Evolutionary conservation across 2,797 vertebrate genomes (phyloP), one percentile per base, ranked within the genome.

Genomic region (Sciurus vulgaris): DNA sequence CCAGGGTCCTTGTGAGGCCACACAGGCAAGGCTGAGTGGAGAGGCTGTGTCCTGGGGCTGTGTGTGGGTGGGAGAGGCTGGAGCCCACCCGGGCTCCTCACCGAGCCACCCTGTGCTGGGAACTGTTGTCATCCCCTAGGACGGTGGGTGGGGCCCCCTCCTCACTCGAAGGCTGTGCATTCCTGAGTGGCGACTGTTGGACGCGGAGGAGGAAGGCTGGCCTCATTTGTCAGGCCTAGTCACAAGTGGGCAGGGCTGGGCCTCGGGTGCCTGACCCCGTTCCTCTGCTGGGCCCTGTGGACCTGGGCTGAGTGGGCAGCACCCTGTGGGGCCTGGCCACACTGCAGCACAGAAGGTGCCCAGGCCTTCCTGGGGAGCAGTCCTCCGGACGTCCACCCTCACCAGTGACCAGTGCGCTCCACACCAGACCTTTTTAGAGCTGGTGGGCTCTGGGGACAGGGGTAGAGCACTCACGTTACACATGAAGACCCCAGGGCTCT

Each of bases 161-260:
- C 26, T 73, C 65, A 41, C 84, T 4, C 1, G 22, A n/a, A 89
- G 87, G 38, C 85, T 22, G 17, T 0, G 0, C 65, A 41, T 95
- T 98, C 93, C 95, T 97, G 51, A 49, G 63, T 28, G 83, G 63
- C 96, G 97, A 96, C 49, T 82, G 17, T 10, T 1, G 44, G 9
- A 69, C 11, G 1, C 28, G 20, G 14, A 15, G 85, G 81, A 18
- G 38, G 1, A 15, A 14, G 51, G 38, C 4, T 61, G 59, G 67
- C 9, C 20, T 67, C 33, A 1, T 30, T n/a, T 38, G 15, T 54
- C 38, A 20, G 20, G 89, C 76, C 41, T 41, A 63, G 24, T 70
- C 6, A 35, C n/a, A 4, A 9, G 51, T 15, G 67, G 41, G 33
- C 20, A 0, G 30, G 28, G 83, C 33, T 3, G 8, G 5, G 47